Base-by-base conservation (phyloP, 2,797 vertebrate genomes). In the Allenopithecus nigroviridis region DNA sequence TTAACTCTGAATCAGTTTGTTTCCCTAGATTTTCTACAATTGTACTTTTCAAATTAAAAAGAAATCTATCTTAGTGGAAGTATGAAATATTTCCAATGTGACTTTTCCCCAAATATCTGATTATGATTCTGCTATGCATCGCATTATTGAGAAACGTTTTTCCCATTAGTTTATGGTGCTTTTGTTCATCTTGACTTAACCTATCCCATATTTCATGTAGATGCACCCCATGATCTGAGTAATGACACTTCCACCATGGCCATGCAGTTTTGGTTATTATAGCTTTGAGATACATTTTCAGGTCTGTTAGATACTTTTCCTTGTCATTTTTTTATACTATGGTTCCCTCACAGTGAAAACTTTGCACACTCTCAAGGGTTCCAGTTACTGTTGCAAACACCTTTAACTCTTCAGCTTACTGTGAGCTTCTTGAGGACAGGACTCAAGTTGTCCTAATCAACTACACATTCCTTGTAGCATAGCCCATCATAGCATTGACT, bases 381-480 rank as follows among this genome's bases (percentile, higher is more conserved):
- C n/a, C 33, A 22, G 28, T 21, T 30, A 55, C 5, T 39, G 3
- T 1, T 24, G 26, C 26, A 26, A 4, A 7, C 12, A n/a, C 33
- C 41, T 93, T 48, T 64, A 46, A 19, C 30, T 59, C 17, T 0
- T 5, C 30, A 26, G 33, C 14, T 28, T 22, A 12, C 26, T 8
- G 64, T 4, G 17, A 10, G 22, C 26, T 8, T 57, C 78, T 39
- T 8, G 9, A 33, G 46, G 41, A 43, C 75, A 36, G 28, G 12
- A 26, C 74, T 53, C 1, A 13, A 4, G 2, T 24, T 21, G 9
- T 72, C 48, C 36, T 55, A 1, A 5, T 30, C 33, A 55, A 1
- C 39, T 36, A 1, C 7, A 17, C 28, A 5, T 16, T 24, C 21
- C 24, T 26, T 0, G 0, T 2, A 26, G 5, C 4, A 14, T 5